Conservation (phyloP, 2,113 vertebrate species). For the Gracilinanus agilis region DNA sequence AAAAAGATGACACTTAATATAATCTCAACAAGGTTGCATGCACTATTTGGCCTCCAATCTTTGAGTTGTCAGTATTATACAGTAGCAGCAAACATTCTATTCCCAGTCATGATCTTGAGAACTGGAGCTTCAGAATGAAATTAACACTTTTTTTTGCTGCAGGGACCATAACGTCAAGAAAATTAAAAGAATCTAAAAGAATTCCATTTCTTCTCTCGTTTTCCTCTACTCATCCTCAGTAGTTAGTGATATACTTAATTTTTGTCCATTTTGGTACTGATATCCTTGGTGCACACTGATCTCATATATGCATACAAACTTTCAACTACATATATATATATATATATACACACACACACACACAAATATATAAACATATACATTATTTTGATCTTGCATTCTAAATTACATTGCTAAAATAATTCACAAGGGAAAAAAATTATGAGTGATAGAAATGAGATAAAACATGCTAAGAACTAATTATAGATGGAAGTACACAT, state of each 20-base stretch:
- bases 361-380: slow-evolving; percentile 39
- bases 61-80: slow-evolving; percentile 21
- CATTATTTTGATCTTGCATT: slow-evolving; percentile 12
- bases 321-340: background rate
- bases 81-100: slow-evolving; percentile 21
- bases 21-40: background rate
- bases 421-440: slow-evolving; percentile 41
- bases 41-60: slow-evolving; percentile 18
- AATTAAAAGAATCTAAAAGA: background rate
- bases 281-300: background rate
- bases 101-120: slow-evolving; percentile 44
- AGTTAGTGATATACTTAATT: slow-evolving; percentile 23
- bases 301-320: slow-evolving; percentile 32
- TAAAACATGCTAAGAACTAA: background rate
- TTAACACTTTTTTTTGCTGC: slow-evolving; percentile 11
- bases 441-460: slow-evolving; percentile 44
- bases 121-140: slow-evolving; percentile 39
- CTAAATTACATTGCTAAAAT: slow-evolving; percentile 57
- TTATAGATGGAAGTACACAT: background rate
- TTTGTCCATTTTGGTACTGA: slow-evolving; percentile 3
- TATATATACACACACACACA: too few species aligned
- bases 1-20: slow-evolving; percentile 35
- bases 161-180: slow-evolving; percentile 26
- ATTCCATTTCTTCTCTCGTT: slow-evolving; percentile 17
- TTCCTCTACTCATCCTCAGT: background rate